A percentile compares a stretch with the other conserved stretches of the same genome.
These are phyloP conservation scores for Daphoenositta chrysoptera DNA, from an alignment of 2,113 vertebrate genomes.

Conservation along the genomic window DNA sequence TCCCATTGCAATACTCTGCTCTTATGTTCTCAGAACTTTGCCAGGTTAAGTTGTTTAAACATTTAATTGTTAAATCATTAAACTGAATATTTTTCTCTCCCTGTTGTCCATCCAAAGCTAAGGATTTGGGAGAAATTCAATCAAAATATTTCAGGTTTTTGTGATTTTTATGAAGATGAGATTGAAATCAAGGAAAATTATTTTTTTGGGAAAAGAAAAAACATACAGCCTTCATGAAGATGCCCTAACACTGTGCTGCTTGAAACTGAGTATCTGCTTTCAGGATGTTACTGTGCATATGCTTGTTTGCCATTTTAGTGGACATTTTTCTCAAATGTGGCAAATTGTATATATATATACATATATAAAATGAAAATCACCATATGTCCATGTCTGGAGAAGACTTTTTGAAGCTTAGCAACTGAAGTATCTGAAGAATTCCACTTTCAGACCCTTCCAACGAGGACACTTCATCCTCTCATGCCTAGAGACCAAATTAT, in stretches of 20 bases:
- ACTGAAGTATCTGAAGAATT: not conserved
- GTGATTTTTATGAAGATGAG: not conserved
- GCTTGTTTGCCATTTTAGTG: conserved; percentile 7
- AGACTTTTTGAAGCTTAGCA: not conserved
- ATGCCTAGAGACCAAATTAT: not conserved
- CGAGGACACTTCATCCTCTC: not conserved
- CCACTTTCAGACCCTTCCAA: not conserved
- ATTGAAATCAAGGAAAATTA: not conserved
- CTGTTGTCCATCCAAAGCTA: not conserved
- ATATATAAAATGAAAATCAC: not conserved
- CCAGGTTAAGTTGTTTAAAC: not conserved
- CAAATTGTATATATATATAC: not conserved
- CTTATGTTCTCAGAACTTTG: not conserved
- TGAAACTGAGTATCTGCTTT: not conserved
- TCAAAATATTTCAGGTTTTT: not conserved
- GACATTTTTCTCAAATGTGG: not conserved
- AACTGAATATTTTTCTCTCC: not conserved
- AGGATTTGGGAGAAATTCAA: not conserved
- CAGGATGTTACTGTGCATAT: not conserved
- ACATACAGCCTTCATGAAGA: not conserved
- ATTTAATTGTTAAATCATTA: not conserved
- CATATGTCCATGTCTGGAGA: not conserved
- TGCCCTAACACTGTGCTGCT: not conserved
- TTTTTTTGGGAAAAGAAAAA: not conserved
- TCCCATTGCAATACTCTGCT: not conserved